Percentiles rank a stretch among this genome's conserved stretches.
These are phyloP conservation scores for Acronicta psi DNA, from an alignment of 2,888 invertebrate genomes.

Conservation along the genomic window DNA sequence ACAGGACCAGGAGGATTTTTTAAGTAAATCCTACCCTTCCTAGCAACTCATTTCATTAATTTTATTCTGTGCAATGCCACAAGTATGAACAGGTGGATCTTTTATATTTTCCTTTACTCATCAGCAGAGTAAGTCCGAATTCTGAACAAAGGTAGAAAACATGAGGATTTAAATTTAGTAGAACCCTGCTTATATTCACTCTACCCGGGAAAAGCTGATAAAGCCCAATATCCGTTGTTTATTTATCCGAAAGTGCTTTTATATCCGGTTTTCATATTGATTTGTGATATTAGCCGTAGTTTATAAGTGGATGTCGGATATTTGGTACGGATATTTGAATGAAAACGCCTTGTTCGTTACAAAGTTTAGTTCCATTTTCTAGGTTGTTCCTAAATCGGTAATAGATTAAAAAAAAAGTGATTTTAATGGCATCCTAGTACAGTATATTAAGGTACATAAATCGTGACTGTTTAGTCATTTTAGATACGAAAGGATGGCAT, in stretches of 20 bases:
- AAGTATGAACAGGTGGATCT: not conserved
- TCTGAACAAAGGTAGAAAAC: conserved; percentile 25
- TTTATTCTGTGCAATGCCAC: too few relatives aligned
- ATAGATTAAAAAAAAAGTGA: too few relatives aligned
- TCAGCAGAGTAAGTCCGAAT: conserved; percentile 5
- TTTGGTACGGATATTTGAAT: conserved; percentile 33
- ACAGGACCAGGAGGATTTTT: too few relatives aligned
- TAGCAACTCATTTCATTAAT: too few relatives aligned
- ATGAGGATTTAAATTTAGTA: conserved; percentile 46
- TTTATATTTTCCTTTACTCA: not conserved
- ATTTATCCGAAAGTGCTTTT: conserved; percentile 54
- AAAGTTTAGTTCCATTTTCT: too few relatives aligned
- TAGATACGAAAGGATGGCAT: too few relatives aligned
- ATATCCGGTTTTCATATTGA: conserved; percentile 48
- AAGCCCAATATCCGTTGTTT: conserved; percentile 60
- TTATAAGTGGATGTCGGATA: conserved; percentile 31
- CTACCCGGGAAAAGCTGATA: conserved; percentile 45
- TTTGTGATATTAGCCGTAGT: conserved; percentile 40
- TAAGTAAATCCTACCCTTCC: too few relatives aligned
- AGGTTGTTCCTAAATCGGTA: too few relatives aligned
- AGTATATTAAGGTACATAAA: too few relatives aligned
- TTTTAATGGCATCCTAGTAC: too few relatives aligned
- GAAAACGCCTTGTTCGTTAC: not conserved
- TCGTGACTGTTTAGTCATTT: too few relatives aligned
- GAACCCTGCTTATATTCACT: conserved; percentile 45